Evolutionary conservation across 1,140 invertebrate genomes (phyloP).

Genomic region (Holcopasites calliopsidis): DNA sequence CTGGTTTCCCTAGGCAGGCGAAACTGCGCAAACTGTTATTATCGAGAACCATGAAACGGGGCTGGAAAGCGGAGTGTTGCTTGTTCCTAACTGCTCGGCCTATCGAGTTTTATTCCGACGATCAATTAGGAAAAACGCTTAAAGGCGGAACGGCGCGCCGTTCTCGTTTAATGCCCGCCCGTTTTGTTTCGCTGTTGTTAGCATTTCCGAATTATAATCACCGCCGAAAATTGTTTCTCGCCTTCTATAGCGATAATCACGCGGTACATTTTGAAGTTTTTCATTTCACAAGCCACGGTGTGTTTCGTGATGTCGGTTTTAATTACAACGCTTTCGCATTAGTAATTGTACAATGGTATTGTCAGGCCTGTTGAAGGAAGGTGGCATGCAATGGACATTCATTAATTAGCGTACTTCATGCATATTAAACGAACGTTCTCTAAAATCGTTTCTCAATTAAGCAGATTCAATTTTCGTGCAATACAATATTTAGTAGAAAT

Average conservation of each 20-base stretch:
- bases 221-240: constrained; percentile 15
- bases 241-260: background rate
- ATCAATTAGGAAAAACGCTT: constrained; percentile 47
- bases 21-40: constrained; percentile 25
- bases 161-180: constrained; percentile 39
- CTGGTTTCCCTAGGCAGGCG: background rate
- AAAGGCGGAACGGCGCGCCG: constrained; percentile 7
- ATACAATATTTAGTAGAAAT: too few species aligned
- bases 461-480: too few species aligned
- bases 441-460: too few species aligned
- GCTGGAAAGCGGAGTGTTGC: constrained; percentile 14
- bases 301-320: background rate
- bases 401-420: too few species aligned
- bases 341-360: background rate
- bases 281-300: too few species aligned
- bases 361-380: background rate
- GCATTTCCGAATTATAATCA: constrained; percentile 13
- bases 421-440: background rate
- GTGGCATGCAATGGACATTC: too few species aligned
- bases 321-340: background rate
- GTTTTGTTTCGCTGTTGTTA: constrained; percentile 25
- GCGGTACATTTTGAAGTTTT: too few species aligned
- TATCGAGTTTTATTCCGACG: constrained; percentile 41
- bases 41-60: background rate
- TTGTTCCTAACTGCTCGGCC: constrained; percentile 22